Conservation (phyloP, 1,140 invertebrate genomes). For the Artemia franciscana region DNA sequence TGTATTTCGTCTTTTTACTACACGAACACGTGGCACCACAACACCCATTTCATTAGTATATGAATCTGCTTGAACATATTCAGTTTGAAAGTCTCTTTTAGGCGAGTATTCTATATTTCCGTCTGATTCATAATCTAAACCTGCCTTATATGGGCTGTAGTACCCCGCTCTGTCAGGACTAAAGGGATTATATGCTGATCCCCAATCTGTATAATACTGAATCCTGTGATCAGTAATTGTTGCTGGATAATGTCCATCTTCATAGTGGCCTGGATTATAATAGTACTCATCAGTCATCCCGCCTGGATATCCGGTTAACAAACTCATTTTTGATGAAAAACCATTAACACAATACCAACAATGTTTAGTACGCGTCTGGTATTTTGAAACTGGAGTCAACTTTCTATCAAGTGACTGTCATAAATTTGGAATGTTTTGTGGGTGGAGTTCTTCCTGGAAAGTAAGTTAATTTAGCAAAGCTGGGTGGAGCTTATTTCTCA, state of each 20-base stretch:
- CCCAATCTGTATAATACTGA: neutral
- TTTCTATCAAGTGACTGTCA: neutral
- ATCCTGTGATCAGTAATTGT: neutral
- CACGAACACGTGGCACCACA: slow-evolving; percentile 2
- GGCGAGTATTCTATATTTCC: neutral
- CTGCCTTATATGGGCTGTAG: neutral
- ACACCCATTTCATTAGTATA: neutral
- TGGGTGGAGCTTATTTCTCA: no score
- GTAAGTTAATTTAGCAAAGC: no score
- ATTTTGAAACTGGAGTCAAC: neutral
- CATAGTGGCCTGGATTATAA: neutral
- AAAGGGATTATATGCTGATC: neutral
- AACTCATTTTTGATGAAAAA: neutral
- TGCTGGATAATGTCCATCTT: neutral
- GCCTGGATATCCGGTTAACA: neutral
- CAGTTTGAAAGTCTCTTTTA: neutral
- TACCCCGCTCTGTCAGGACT: neutral
- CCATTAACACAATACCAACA: neutral
- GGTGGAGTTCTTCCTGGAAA: neutral
- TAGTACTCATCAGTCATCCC: neutral
- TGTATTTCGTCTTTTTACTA: slow-evolving; percentile 15
- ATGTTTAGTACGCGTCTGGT: neutral
- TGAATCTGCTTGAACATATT: neutral
- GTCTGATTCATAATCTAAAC: neutral
- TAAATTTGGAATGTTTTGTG: neutral